Evolutionary conservation across 64 coral and sea anemone genomes (phyloP), one percentile per base, ranked within the genome.

Genomic region (Anthopleura sola): DNA sequence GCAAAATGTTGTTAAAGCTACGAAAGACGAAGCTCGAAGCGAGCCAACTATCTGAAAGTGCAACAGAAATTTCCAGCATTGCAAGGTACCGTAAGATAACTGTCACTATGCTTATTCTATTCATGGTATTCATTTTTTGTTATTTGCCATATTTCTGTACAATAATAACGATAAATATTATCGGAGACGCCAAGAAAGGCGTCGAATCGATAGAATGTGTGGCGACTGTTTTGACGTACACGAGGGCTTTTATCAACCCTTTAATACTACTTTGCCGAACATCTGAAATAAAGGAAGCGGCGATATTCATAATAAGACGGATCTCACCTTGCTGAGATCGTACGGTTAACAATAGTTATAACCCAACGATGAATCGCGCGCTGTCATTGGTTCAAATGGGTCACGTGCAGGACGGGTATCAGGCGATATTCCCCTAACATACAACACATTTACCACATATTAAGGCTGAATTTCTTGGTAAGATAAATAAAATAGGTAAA

Each of bases 71-170:
- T 5, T 14, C 75, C 18, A 37, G 75, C 6, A 33, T 38, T 46
- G 7, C 33, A 19, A 13, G 36, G 21, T 78, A 78, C 36, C 34
- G 26, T 3, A 78, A 38, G 16, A 21, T 46, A 23, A 46, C 75
- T n/a, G 18, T 78, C 6, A 78, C 75, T 6, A 78, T 78, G 75
- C 19, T 78, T 5, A 15, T 78, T 19, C 4, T 78, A 33, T 78
- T 78, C 21, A 19, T 78, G 21, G 75, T 78, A 2, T 78, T 78
- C 17, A 38, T 78, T 19, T 39, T 36, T 13, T 78, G 75, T 78
- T 78, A 78, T 38, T 78, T 78, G 16, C 75, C 75, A 39, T 78
- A 78, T 78, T 28, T 78, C 6, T 78, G 75, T 46, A 38, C 21
- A 16, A 78, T 78, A 14, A 46, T 78, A 39, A 34, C 21, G 38